Evolutionary conservation across 1,140 invertebrate species (phyloP), one percentile per base, ranked within the genome.

Genomic region (Neodiprion fabricii): DNA sequence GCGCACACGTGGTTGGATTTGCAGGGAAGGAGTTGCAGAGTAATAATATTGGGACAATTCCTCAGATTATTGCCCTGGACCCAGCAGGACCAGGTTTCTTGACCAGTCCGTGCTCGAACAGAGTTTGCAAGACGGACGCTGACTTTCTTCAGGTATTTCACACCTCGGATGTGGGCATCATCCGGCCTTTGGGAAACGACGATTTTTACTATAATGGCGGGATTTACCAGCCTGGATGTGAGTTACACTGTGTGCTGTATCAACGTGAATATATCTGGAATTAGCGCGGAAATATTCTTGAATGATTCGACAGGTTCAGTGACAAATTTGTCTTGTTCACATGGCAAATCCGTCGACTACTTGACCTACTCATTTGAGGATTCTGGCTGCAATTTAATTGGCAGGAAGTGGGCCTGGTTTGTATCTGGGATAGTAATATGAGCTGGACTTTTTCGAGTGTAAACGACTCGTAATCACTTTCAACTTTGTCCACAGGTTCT

Each of bases 1-100:
- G 78, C 9, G 76, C 78, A 7, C 78, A 79, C 47, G 68, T 76
- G 28, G 10, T 14, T 3, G 72, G 72, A 9, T 74, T 79, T 8
- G 72, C 74, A 10, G 74, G 48, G 0, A 78, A 79, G 28, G 0
- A 40, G 0, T 7, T 76, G 0, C 5, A 72, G 8, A 1, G 23
- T 0, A 9, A 3, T 0, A 0, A 17, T 0, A 17, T 61, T 12
- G 53, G 53, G n/a, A 61, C 53, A 0, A 12, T 61, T 9, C 53
- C 53, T 8, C 53, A 17, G 0, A 9, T 0, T 17, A 14, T 78
- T 1, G 76, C 9, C 9, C 1, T 17, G 3, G 78, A 79, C 74
- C 78, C 78, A 11, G 78, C 78, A 0, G 21, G 4, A 1, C 78
- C 76, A 0, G 1, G n/a, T 1, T 76, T 78, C 21, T 0, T 0